Evolutionary conservation across 2,113 vertebrate genomes (phyloP), one percentile per base, ranked within the genome.

Genomic region (Eolophus roseicapilla): DNA sequence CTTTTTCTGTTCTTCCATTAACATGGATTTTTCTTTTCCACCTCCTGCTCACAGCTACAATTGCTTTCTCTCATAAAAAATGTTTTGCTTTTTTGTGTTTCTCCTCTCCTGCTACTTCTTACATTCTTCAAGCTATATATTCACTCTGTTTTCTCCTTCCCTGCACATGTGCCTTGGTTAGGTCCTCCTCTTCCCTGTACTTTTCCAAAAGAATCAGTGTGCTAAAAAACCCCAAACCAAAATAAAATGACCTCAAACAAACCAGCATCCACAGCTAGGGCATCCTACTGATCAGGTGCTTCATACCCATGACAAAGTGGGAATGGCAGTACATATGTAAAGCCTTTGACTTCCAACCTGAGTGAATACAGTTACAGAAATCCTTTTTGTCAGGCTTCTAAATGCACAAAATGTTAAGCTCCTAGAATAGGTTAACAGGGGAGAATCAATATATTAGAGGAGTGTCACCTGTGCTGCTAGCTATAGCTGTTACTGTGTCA

Each of bases 401-500:
- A 95, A 92, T 70, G 78, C 80, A 82, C 41, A 29, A 49, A 95
- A 64, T 82, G 41, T 49, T 41, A 31, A 82, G 67, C 88, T 89
- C 74, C 62, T 55, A 85, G 83, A 93, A 70, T 3, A 95, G 86
- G 93, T 95, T 95, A 97, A 89, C 43, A 35, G 63, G 73, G 85
- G 68, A 86, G 78, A 92, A 88, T 83, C 95, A 73, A 65, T 76
- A 27, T 63, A 35, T 88, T 96, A 86, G 80, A 90, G 43, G 44
- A 86, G 71, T 65, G 65, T 95, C 92, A 96, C 95, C 92, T 95
- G 86, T 73, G 93, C 71, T 83, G 59, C 90, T 96, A 80, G 96
- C 77, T 95, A 75, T 90, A 97, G 90, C 59, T 95, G 47, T 82
- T 84, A 78, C 84, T 44, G 50, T 96, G 93, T 97, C 96, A 96